phyloP scores from a whole-genome alignment of 2,888 invertebrate species.

The Euplexia lucipara region DNA sequence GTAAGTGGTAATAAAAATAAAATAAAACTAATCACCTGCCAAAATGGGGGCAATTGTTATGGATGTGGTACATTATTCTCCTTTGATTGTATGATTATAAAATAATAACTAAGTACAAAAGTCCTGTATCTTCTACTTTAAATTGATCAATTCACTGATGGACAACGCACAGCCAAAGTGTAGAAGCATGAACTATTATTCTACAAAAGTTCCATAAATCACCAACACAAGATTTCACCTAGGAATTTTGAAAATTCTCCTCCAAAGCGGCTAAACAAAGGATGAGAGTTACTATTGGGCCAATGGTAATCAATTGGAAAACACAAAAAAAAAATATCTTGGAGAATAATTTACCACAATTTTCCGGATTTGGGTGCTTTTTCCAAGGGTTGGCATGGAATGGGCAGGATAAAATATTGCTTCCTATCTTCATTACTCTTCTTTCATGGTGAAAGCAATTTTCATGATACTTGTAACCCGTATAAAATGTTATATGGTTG shows the following conservation, averaged over 20 bases:
- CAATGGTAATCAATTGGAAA: no score
- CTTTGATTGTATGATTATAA: no score
- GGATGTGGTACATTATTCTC: conserved; percentile 66
- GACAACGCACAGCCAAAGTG: no score
- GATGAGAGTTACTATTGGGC: no score
- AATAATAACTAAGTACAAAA: no score
- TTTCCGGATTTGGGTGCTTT: conserved; percentile 44
- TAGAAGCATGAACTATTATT: no score
- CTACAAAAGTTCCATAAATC: no score
- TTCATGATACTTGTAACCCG: not conserved
- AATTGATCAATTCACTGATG: no score
- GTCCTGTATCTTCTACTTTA: no score
- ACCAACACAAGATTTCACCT: no score
- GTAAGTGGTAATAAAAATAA: conserved; percentile 79
- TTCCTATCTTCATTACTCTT: conserved; percentile 8
- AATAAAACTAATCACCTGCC: conserved; percentile 54
- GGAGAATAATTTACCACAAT: conserved; percentile 57
- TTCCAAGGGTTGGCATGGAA: conserved; percentile 13
- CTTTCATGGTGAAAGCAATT: conserved; percentile 19
- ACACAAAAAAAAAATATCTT: accelerated
- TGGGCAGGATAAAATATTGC: conserved; percentile 3
- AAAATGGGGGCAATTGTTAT: conserved; percentile 28
- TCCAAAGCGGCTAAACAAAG: no score
- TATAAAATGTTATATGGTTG: not conserved
- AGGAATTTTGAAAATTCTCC: no score